Conservation (phyloP, 2,888 invertebrate genomes). For the Athetis lepigone region DNA sequence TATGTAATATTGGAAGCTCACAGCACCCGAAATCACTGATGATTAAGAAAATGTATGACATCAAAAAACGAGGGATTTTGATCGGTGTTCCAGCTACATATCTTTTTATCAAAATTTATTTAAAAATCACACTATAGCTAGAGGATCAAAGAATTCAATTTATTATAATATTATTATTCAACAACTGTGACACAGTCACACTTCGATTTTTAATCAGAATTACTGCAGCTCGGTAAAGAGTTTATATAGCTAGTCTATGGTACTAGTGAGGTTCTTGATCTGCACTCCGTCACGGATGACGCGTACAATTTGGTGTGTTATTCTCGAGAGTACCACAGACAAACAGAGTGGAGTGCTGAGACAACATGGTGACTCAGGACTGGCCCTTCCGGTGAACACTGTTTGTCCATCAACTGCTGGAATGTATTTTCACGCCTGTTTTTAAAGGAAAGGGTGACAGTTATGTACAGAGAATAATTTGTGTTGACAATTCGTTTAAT, state of each 20-base stretch:
- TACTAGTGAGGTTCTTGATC: slow-evolving; percentile 1
- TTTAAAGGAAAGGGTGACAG: slow-evolving; percentile 1
- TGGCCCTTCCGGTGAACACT: slow-evolving; percentile 51
- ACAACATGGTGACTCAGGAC: slow-evolving; percentile 57
- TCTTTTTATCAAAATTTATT: no score
- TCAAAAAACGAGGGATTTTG: no score
- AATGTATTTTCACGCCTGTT: slow-evolving; percentile 30
- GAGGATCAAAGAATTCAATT: no score
- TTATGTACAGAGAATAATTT: neutral
- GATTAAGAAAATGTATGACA: no score
- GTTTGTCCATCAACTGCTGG: slow-evolving; percentile 34
- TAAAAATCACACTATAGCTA: no score
- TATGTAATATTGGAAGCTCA: no score
- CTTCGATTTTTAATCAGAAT: no score
- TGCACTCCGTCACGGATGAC: slow-evolving; percentile 5
- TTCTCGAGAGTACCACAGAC: slow-evolving; percentile 58
- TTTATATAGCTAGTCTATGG: neutral
- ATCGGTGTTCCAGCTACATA: no score
- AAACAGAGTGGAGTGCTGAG: slow-evolving; percentile 67
- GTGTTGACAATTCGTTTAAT: neutral
- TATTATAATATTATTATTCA: no score
- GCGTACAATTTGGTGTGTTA: slow-evolving; percentile 57
- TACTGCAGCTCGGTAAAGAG: no score
- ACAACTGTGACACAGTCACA: no score
- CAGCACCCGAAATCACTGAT: no score